Conservation (phyloP, 2,113 vertebrate genomes). For the Steatornis caripensis region DNA sequence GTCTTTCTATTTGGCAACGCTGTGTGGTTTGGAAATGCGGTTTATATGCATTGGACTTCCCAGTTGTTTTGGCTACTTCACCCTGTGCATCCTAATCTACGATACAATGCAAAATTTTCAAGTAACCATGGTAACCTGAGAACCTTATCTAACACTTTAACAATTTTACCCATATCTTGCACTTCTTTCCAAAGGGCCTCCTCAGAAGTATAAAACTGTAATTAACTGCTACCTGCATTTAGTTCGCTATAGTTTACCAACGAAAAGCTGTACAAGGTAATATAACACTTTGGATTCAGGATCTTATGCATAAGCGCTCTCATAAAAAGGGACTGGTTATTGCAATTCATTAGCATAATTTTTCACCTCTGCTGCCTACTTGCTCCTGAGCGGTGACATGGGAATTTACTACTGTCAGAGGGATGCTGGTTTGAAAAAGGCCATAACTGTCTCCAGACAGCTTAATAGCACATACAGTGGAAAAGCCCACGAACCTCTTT, state of each 20-base stretch:
- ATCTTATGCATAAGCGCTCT: background rate
- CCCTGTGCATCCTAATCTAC: conserved; percentile 63
- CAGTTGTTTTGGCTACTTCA: conserved; percentile 62
- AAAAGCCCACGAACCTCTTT: conserved; percentile 8
- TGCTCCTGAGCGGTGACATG: background rate
- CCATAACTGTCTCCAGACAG: conserved; percentile 45
- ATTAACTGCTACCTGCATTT: background rate
- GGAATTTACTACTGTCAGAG: conserved; percentile 60
- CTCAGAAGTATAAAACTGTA: conserved; percentile 48
- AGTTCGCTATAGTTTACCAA: conserved; percentile 34
- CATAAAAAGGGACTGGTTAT: conserved; percentile 51
- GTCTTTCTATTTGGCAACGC: conserved; percentile 1
- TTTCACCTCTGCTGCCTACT: conserved; percentile 60
- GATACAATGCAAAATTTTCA: conserved; percentile 58
- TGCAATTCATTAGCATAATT: conserved; percentile 70
- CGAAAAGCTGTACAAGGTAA: conserved; percentile 53
- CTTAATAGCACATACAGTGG: background rate
- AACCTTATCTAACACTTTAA: conserved; percentile 37
- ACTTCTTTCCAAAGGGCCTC: conserved; percentile 40
- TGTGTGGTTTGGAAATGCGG: conserved; percentile 14
- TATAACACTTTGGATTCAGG: conserved; percentile 37
- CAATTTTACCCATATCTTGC: conserved; percentile 50
- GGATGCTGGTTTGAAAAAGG: conserved; percentile 27
- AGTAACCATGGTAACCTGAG: conserved; percentile 74
- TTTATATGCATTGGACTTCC: conserved; percentile 41